Percentiles rank a stretch among this genome's conserved stretches.
These are phyloP conservation scores for Parnassius smintheus DNA, from an alignment of 2,888 invertebrate species.

Conservation along the genomic window DNA sequence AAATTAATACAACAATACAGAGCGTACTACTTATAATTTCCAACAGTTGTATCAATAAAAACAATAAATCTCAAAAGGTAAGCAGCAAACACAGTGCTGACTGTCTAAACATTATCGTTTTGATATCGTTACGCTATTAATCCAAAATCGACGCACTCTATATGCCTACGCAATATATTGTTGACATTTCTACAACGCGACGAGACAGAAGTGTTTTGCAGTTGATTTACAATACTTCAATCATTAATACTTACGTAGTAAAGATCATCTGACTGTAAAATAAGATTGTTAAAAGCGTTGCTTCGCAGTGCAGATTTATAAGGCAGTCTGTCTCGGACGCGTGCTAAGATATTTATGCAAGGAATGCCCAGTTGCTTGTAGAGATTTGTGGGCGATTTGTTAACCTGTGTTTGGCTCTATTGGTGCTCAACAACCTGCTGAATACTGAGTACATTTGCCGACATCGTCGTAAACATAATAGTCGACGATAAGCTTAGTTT, in stretches of 20 bases:
- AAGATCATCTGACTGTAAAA: conserved; percentile 17
- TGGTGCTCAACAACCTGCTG: conserved; percentile 18
- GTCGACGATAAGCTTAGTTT: conserved; percentile 4
- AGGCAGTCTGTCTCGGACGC: conserved; percentile 41
- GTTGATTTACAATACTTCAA: conserved; percentile 12
- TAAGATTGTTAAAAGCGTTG: conserved; percentile 33
- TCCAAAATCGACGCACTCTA: conserved; percentile 48
- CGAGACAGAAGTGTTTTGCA: conserved; percentile 2
- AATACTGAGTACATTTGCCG: conserved; percentile 16
- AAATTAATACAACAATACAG: too few species aligned
- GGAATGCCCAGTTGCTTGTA: conserved; percentile 40
- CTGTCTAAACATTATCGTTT: conserved; percentile 37
- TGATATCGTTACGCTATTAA: conserved; percentile 53
- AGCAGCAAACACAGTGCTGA: conserved; percentile 29
- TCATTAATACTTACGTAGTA: conserved; percentile 1
- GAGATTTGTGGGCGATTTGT: conserved; percentile 59
- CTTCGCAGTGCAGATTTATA: conserved; percentile 49
- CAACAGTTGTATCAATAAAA: too few species aligned
- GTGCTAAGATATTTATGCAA: conserved; percentile 58
- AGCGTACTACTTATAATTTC: too few species aligned
- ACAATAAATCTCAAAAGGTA: background rate
- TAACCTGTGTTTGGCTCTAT: conserved; percentile 32
- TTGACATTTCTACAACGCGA: conserved; percentile 43
- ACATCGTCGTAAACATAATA: conserved; percentile 9
- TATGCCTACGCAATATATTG: conserved; percentile 58